phyloP scores from a whole-genome alignment of 2,113 vertebrate species.

The Proteles cristata region DNA sequence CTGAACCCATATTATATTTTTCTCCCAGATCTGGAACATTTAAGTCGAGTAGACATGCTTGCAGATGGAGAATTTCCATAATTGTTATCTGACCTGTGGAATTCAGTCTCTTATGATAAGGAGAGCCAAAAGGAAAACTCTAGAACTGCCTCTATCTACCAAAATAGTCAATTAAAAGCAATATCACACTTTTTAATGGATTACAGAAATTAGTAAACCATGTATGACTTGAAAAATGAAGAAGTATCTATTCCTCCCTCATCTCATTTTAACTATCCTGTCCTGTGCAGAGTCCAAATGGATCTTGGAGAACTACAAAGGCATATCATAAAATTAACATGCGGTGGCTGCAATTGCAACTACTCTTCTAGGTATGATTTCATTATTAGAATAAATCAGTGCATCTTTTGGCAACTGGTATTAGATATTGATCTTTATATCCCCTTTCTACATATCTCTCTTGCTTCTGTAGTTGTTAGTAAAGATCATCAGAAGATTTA shows the following conservation, averaged over 20 bases:
- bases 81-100: background rate
- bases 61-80: background rate
- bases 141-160: background rate
- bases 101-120: background rate
- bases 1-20: background rate
- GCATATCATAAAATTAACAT: background rate
- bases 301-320: background rate
- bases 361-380: background rate
- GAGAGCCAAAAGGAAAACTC: background rate
- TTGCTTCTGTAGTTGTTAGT: background rate
- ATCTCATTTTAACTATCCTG: background rate
- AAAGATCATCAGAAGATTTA: background rate
- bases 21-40: background rate
- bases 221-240: background rate
- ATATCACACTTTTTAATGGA: background rate
- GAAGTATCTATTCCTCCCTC: background rate
- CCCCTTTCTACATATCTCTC: too few species aligned
- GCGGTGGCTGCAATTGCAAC: background rate
- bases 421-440: background rate
- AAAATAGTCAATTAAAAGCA: background rate
- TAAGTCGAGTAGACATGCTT: background rate
- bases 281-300: background rate
- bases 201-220: background rate
- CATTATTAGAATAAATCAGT: background rate
- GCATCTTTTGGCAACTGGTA: background rate